phyloP scores from a whole-genome alignment of 1,140 invertebrate species.

The Babylonia areolata region DNA sequence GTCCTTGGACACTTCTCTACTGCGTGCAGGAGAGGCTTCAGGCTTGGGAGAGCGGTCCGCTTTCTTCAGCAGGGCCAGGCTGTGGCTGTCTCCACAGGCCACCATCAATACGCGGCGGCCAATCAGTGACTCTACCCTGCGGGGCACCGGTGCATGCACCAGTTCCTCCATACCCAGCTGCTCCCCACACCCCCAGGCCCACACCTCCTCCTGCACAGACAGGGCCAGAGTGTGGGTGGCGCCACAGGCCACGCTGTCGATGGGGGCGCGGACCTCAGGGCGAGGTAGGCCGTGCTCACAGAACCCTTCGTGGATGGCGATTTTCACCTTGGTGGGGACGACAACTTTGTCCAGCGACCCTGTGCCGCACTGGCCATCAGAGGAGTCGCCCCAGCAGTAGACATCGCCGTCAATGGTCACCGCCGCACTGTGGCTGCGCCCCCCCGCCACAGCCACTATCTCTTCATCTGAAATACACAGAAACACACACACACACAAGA shows the following conservation, averaged over 20 bases:
- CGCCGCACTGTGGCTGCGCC: constrained; percentile 68
- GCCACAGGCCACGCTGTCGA: constrained; percentile 84
- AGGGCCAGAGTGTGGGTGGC: constrained; percentile 88
- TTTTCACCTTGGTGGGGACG: constrained; percentile 56
- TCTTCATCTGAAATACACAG: constrained; percentile 56
- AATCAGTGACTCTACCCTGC: constrained; percentile 83
- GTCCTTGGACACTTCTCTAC: constrained; percentile 21
- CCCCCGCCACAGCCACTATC: constrained; percentile 65
- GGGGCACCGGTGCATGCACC: constrained; percentile 74
- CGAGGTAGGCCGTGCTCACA: constrained; percentile 63
- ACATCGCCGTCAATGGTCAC: constrained; percentile 63
- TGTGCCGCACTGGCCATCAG: constrained; percentile 68
- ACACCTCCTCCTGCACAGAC: constrained; percentile 87
- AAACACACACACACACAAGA: neutral
- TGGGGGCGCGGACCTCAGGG: constrained; percentile 37
- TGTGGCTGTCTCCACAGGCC: constrained; percentile 82
- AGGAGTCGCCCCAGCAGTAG: constrained; percentile 72
- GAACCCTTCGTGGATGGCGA: constrained; percentile 48
- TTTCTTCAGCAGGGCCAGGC: constrained; percentile 82
- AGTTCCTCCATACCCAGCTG: constrained; percentile 81
- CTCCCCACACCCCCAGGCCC: constrained; percentile 84
- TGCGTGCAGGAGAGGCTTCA: neutral
- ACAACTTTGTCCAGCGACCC: constrained; percentile 51
- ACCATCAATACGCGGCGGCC: constrained; percentile 81
- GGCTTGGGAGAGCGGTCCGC: constrained; percentile 74